Evolutionary conservation across 1,140 invertebrate species (phyloP).

Genomic region (Scylla paramamosain): DNA sequence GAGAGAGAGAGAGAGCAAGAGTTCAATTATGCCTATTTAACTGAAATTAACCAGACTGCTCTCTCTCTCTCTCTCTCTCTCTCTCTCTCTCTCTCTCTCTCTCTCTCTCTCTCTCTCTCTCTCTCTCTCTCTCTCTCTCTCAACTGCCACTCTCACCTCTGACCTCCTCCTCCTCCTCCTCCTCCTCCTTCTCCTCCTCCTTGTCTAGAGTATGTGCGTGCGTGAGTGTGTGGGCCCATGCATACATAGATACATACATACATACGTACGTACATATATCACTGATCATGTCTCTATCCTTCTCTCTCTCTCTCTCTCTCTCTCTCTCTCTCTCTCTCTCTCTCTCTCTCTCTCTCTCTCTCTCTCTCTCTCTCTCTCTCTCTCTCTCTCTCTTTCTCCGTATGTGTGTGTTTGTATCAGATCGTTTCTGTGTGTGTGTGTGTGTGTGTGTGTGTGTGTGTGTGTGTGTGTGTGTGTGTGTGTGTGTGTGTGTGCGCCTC

Average conservation of each 20-base stretch:
- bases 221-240: not conserved
- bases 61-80: not conserved
- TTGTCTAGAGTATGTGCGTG: not conserved
- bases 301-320: constrained; percentile 47
- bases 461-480: no score
- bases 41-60: not conserved
- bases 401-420: no score
- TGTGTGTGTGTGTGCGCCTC: not conserved
- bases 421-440: no score
- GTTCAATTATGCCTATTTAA: not conserved
- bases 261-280: not conserved
- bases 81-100: not conserved
- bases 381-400: constrained; percentile 32
- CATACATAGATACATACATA: no score
- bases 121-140: not conserved
- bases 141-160: not conserved
- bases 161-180: not conserved
- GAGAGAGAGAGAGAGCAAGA: not conserved
- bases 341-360: constrained; percentile 46
- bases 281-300: not conserved
- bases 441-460: no score
- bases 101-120: not conserved
- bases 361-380: constrained; percentile 18
- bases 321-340: constrained; percentile 47
- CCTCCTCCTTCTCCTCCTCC: not conserved